These are phyloP conservation scores for Brotula barbata DNA, from an alignment of 2,797 vertebrate genomes.

Conservation along the genomic window DNA sequence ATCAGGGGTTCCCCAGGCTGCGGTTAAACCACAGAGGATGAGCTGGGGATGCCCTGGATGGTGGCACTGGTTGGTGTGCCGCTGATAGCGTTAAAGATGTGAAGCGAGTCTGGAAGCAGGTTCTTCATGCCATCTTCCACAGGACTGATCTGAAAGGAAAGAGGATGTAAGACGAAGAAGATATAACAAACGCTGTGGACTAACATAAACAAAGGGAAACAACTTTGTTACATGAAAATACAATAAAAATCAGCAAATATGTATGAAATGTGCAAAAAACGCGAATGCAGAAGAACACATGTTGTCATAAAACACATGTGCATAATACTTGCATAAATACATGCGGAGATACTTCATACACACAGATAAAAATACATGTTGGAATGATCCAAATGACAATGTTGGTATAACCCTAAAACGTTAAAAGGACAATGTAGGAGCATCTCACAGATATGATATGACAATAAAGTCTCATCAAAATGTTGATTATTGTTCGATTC, in stretches of 20 bases:
- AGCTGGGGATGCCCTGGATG: conserved; percentile 93
- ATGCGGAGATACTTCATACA: not conserved
- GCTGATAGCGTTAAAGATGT: conserved; percentile 99
- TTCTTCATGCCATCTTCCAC: conserved; percentile 90
- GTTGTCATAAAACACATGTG: not conserved
- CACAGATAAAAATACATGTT: conserved; percentile 21
- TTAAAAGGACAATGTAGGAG: too few relatives aligned
- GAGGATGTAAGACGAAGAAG: not conserved
- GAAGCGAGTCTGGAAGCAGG: conserved; percentile 89
- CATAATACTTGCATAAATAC: conserved; percentile 20
- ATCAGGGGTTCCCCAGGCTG: conserved; percentile 19
- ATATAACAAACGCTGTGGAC: not conserved
- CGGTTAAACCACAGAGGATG: conserved; percentile 92
- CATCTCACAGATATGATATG: too few relatives aligned
- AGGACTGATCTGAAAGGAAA: conserved; percentile 84
- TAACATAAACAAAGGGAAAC: too few relatives aligned
- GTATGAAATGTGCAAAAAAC: too few relatives aligned
- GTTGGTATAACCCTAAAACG: too few relatives aligned
- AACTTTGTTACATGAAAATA: too few relatives aligned
- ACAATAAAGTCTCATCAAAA: not conserved
- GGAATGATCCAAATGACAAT: conserved; percentile 5
- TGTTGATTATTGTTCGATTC: not conserved
- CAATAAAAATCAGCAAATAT: too few relatives aligned
- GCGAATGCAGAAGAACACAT: not conserved
- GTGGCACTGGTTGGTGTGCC: conserved; percentile 91